phyloP scores from a whole-genome alignment of 2,888 invertebrate species.

The Ganaspis brasiliensis region DNA sequence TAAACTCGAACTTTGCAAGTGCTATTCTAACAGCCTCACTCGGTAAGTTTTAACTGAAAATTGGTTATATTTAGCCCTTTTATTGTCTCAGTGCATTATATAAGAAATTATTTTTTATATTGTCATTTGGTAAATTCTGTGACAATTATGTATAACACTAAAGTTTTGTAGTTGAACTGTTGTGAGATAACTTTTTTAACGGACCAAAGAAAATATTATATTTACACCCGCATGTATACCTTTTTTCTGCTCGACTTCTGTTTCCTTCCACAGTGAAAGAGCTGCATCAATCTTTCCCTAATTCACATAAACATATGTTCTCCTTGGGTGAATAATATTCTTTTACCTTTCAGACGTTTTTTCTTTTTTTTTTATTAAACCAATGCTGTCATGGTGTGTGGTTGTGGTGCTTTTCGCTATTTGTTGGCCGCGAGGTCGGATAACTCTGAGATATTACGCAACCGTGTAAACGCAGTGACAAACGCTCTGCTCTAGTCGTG shows the following conservation, averaged over 20 bases:
- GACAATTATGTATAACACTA: too few relatives aligned
- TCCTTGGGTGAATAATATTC: neutral
- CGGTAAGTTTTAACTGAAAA: too few relatives aligned
- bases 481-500: conserved; percentile 59
- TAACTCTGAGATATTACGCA: conserved; percentile 78
- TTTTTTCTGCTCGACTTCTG: neutral
- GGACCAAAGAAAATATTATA: too few relatives aligned
- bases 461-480: conserved; percentile 63
- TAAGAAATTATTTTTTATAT: too few relatives aligned
- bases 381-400: conserved; percentile 48
- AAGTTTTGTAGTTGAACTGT: too few relatives aligned
- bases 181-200: too few relatives aligned
- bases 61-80: too few relatives aligned
- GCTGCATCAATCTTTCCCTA: conserved; percentile 36
- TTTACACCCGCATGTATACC: too few relatives aligned
- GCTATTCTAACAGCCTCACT: too few relatives aligned
- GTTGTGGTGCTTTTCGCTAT: conserved; percentile 64
- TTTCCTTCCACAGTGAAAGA: neutral
- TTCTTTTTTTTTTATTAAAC: conserved; percentile 66
- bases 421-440: conserved; percentile 69
- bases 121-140: too few relatives aligned
- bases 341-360: conserved; percentile 8
- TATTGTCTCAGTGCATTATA: too few relatives aligned
- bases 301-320: conserved; percentile 15
- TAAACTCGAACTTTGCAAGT: too few relatives aligned